Conservation (phyloP, 2,797 vertebrate species). For the Danio choprae region DNA sequence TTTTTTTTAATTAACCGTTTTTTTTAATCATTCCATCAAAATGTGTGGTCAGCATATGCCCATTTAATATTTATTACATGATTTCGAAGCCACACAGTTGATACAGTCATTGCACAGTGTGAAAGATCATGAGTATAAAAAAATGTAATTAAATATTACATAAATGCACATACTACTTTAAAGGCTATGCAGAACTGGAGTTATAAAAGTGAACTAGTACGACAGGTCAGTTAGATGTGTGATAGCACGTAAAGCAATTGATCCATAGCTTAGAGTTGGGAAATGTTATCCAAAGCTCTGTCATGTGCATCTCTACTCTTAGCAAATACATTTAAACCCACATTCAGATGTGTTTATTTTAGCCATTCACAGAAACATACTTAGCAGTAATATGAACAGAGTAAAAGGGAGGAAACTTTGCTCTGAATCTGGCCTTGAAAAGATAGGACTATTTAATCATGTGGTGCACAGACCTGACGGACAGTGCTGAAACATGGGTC, state of each 20-base stretch:
- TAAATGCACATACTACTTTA: background rate
- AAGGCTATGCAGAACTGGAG: background rate
- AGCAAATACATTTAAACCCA: conserved; percentile 22
- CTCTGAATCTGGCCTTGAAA: conserved; percentile 59
- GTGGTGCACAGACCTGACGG: conserved; percentile 56
- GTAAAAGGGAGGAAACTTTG: conserved; percentile 50
- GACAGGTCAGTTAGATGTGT: conserved; percentile 25
- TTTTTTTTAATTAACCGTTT: too few relatives aligned
- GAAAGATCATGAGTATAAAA: background rate
- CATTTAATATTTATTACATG: background rate
- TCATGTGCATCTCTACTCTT: conserved; percentile 12
- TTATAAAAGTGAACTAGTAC: conserved; percentile 1
- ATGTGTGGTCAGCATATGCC: background rate
- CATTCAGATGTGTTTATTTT: conserved; percentile 36
- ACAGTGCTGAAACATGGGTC: conserved; percentile 40
- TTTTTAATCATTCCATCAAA: background rate
- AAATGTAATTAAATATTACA: background rate
- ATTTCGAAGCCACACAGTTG: background rate
- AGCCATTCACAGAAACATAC: conserved; percentile 51
- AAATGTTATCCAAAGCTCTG: conserved; percentile 14
- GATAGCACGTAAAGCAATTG: conserved; percentile 15
- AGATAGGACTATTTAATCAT: conserved; percentile 61
- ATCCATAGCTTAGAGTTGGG: background rate
- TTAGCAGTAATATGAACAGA: conserved; percentile 44
- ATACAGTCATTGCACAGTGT: background rate